Conservation (phyloP, 2,888 invertebrate genomes). For the Pristionchus exspectatus region DNA sequence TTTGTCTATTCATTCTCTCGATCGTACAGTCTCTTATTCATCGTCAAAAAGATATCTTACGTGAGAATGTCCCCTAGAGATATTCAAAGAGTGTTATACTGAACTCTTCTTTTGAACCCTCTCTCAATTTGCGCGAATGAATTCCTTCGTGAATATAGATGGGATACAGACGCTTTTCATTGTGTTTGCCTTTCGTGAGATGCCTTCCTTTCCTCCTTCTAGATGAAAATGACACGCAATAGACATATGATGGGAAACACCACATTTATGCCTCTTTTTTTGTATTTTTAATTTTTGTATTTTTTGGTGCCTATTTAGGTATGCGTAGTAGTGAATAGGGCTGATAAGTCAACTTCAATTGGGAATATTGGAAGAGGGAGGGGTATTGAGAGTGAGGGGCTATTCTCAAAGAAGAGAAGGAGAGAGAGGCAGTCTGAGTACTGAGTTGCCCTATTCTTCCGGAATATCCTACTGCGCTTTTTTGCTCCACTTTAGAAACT, state of each 20-base stretch:
- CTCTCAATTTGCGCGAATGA: not conserved
- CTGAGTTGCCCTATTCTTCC: conserved; percentile 11
- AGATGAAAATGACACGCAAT: conserved; percentile 9
- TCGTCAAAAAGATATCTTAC: not conserved
- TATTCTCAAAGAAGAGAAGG: not conserved
- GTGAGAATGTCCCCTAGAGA: not conserved
- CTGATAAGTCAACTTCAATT: conserved; percentile 12
- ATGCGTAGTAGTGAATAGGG: not conserved
- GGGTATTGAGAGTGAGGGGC: conserved; percentile 22
- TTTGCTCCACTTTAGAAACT: not conserved
- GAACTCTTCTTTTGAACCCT: conserved; percentile 9
- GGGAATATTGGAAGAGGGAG: conserved; percentile 22
- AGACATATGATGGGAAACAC: not conserved
- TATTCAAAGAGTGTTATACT: not conserved
- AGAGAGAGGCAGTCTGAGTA: not conserved
- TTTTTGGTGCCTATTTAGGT: not conserved
- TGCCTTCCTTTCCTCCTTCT: not conserved
- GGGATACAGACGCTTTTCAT: not conserved
- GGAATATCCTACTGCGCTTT: not conserved
- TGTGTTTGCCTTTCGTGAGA: conserved; percentile 2
- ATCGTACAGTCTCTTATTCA: not conserved
- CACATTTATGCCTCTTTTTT: not conserved
- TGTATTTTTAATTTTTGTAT: not conserved
- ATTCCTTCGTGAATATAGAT: not conserved
- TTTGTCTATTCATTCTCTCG: not conserved